phyloP scores from a whole-genome alignment of 1,140 invertebrate genomes.

The Drosophila sp. region DNA sequence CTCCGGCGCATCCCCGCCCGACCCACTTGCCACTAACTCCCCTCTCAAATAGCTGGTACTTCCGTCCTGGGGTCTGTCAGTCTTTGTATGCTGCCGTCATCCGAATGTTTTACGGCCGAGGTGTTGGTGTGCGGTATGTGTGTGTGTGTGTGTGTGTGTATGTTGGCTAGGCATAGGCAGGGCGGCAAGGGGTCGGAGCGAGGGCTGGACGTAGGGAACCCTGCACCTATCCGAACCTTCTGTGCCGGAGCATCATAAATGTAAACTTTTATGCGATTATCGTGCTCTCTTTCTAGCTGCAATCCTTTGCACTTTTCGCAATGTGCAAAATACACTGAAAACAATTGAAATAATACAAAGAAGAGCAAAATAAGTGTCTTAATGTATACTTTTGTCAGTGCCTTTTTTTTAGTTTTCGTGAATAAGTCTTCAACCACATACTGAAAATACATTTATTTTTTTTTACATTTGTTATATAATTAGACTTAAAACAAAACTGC shows the following conservation, averaged over 20 bases:
- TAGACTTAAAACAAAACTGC: too few species aligned
- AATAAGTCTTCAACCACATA: too few species aligned
- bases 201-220: not conserved
- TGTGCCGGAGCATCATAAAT: conserved; percentile 68
- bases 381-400: too few species aligned
- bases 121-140: conserved; percentile 42
- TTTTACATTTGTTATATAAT: too few species aligned
- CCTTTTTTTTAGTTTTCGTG: too few species aligned
- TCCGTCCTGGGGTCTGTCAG: conserved; percentile 51
- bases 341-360: conserved; percentile 13
- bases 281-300: conserved; percentile 62
- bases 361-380: too few species aligned
- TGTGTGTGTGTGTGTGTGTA: conserved; percentile 37
- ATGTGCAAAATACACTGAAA: conserved; percentile 42
- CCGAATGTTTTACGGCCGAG: conserved; percentile 77
- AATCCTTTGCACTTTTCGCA: conserved; percentile 33
- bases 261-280: conserved; percentile 79
- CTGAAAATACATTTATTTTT: too few species aligned
- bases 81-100: conserved; percentile 75
- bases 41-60: conserved; percentile 53
- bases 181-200: not conserved
- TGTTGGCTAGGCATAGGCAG: conserved; percentile 11
- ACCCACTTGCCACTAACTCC: conserved; percentile 1
- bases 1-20: conserved; percentile 7
- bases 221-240: conserved; percentile 68